phyloP scores from a whole-genome alignment of 2,888 invertebrate species.

The Leptinotarsa rubiginosa region DNA sequence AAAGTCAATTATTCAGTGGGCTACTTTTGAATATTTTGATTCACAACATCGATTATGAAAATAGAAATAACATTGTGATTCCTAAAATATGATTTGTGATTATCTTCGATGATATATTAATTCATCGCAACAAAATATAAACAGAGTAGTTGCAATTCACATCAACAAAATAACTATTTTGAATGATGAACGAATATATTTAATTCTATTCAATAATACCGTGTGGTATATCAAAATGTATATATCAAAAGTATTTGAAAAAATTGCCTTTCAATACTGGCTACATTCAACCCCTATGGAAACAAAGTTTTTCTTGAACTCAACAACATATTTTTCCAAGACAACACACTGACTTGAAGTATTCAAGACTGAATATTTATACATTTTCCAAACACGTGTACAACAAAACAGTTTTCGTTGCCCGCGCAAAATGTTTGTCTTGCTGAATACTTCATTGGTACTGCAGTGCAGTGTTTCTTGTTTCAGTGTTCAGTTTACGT shows the following conservation, averaged over 20 bases:
- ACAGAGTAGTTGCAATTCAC: background rate
- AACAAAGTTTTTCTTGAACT: background rate
- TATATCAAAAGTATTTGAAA: background rate
- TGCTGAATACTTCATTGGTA: slow-evolving; percentile 5
- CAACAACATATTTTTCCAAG: no score
- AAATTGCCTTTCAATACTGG: background rate
- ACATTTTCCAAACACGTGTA: background rate
- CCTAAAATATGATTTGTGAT: background rate
- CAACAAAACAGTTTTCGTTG: background rate
- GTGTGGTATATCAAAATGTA: background rate
- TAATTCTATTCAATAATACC: background rate
- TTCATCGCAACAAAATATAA: no score
- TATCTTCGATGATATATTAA: no score
- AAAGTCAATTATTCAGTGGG: no score
- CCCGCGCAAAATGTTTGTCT: background rate
- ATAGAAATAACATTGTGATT: background rate
- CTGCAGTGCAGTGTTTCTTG: slow-evolving; percentile 4
- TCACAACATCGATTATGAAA: background rate
- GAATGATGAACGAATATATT: background rate
- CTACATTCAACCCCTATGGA: background rate
- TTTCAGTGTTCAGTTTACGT: background rate
- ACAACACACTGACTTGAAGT: background rate
- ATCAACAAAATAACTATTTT: background rate
- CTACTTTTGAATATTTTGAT: background rate
- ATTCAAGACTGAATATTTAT: background rate